Evolutionary conservation across 2,113 vertebrate species (phyloP).

Genomic region (Phrynosoma platyrhinos): DNA sequence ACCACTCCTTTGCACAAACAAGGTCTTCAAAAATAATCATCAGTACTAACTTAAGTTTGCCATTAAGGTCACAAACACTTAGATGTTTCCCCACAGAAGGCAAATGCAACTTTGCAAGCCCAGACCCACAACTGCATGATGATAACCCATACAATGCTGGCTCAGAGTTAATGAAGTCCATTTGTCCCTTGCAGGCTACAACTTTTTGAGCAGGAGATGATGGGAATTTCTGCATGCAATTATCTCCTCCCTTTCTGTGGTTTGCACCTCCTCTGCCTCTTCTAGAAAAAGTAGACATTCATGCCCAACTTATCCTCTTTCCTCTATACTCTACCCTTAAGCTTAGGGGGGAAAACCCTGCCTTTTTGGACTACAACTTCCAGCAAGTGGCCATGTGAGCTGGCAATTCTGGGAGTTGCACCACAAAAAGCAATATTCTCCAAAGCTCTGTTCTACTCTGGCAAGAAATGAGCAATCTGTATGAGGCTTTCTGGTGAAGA

Average conservation of each 20-base stretch:
- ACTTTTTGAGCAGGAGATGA: not conserved
- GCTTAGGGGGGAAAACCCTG: not conserved
- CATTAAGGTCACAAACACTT: not conserved
- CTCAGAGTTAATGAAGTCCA: too few species aligned
- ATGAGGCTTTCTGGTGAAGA: too few species aligned
- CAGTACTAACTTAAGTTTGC: too few species aligned
- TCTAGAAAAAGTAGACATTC: too few species aligned
- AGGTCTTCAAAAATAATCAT: not conserved
- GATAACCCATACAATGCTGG: too few species aligned
- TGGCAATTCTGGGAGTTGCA: not conserved
- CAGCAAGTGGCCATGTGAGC: not conserved
- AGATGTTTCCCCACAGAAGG: not conserved
- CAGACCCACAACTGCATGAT: not conserved
- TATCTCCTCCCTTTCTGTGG: too few species aligned
- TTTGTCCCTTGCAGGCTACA: not conserved
- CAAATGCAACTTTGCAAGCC: too few species aligned
- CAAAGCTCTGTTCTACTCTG: not conserved
- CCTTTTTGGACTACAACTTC: not conserved
- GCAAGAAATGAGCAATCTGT: too few species aligned
- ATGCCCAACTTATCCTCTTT: too few species aligned
- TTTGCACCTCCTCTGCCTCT: too few species aligned
- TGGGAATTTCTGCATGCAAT: too few species aligned
- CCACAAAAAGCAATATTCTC: not conserved
- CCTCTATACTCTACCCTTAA: not conserved
- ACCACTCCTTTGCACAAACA: not conserved